phyloP scores from a whole-genome alignment of 2,113 vertebrate species.

The Falcunculus frontatus region DNA sequence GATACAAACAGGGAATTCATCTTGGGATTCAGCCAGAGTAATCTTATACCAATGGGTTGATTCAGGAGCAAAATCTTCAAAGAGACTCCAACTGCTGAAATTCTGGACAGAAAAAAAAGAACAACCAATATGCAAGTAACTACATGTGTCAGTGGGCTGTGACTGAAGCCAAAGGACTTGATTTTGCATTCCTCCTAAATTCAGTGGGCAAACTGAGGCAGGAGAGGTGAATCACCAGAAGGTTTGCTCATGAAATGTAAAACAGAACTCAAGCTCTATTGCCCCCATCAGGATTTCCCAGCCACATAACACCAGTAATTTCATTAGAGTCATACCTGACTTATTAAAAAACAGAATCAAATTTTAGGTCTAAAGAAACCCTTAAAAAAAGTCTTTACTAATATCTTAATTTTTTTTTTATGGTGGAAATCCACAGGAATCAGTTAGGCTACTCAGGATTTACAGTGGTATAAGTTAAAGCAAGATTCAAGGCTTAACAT shows the following conservation, averaged over 20 bases:
- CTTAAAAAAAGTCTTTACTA: neutral
- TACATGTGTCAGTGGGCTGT: neutral
- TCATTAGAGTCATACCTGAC: neutral
- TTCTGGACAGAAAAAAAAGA: neutral
- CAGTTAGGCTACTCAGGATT: neutral
- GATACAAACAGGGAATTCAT: neutral
- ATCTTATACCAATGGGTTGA: constrained; percentile 11
- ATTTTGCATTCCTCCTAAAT: neutral
- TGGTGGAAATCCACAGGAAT: neutral
- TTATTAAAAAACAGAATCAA: constrained; percentile 4
- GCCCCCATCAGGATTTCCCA: neutral
- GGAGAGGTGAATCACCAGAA: neutral
- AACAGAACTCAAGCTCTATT: neutral
- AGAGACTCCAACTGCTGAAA: constrained; percentile 1
- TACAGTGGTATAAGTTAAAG: neutral
- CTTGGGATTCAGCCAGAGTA: neutral
- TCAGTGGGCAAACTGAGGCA: neutral
- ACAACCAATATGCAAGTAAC: neutral
- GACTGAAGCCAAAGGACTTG: neutral
- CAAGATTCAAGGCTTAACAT: neutral
- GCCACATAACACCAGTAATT: neutral
- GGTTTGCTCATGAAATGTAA: neutral
- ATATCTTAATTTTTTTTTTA: neutral
- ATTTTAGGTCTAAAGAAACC: neutral
- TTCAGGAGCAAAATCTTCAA: constrained; percentile 31